These are phyloP conservation scores for Trochalopteron elliotii DNA, from an alignment of 2,113 vertebrate genomes.

Conservation along the genomic window DNA sequence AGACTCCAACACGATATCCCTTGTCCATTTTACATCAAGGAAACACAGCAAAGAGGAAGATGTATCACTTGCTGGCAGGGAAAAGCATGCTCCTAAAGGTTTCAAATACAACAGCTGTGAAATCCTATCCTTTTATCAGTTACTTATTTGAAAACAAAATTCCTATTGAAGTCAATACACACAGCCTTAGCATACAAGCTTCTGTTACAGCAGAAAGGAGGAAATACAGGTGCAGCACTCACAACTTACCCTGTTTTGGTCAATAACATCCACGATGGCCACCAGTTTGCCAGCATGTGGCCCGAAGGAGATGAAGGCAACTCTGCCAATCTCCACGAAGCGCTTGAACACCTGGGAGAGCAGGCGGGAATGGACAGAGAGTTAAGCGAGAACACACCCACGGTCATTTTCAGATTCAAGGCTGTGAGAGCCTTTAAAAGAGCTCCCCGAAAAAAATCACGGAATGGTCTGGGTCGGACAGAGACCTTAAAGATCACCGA, in stretches of 20 bases:
- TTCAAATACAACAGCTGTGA: not conserved
- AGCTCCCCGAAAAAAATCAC: too few relatives aligned
- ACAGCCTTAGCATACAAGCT: accelerated
- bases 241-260: slow-evolving; percentile 88
- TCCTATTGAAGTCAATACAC: accelerated
- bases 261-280: slow-evolving; percentile 95
- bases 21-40: not conserved
- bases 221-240: accelerated
- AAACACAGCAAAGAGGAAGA: not conserved
- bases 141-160: not conserved
- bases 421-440: too few relatives aligned
- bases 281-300: slow-evolving; percentile 92
- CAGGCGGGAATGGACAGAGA: accelerated
- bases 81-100: not conserved
- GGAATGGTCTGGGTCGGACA: not conserved
- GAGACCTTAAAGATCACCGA: not conserved
- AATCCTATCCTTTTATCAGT: accelerated
- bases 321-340: slow-evolving; percentile 93
- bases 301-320: slow-evolving; percentile 91
- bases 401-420: accelerated
- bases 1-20: not conserved
- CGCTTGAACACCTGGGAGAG: slow-evolving; percentile 90
- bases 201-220: not conserved
- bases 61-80: accelerated
- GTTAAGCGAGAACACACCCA: accelerated